Evolutionary conservation across 2,797 vertebrate species (phyloP).

Genomic region (Phalloptychus januarius): DNA sequence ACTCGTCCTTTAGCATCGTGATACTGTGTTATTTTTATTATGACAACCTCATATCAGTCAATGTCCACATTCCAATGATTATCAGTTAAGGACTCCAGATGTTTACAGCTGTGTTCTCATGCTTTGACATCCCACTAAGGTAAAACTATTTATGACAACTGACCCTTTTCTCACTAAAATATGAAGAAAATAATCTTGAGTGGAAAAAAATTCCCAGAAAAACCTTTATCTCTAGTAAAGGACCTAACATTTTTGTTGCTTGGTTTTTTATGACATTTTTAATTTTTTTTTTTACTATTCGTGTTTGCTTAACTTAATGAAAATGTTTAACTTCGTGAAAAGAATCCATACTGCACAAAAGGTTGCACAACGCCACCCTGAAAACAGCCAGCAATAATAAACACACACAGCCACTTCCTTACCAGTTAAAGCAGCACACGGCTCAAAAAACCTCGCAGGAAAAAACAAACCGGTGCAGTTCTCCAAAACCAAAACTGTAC

Average conservation of each 20-base stretch:
- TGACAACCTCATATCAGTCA: background rate
- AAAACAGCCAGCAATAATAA: slow-evolving; percentile 59
- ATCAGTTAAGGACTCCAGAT: background rate
- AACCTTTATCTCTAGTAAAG: slow-evolving; percentile 50
- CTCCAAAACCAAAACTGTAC: slow-evolving; percentile 28
- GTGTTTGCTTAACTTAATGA: background rate
- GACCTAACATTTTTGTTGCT: slow-evolving; percentile 44
- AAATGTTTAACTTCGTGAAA: background rate
- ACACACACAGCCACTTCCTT: slow-evolving; percentile 69
- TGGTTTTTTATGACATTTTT: slow-evolving; percentile 5
- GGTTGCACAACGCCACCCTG: slow-evolving; percentile 43
- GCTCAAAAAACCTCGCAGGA: slow-evolving; percentile 27
- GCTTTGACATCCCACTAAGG: background rate
- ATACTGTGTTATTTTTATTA: no score
- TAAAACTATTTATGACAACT: slow-evolving; percentile 1
- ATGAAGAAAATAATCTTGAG: slow-evolving; percentile 34
- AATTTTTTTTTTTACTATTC: background rate
- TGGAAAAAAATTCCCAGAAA: slow-evolving; percentile 49
- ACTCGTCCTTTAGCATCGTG: background rate
- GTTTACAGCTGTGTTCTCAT: background rate
- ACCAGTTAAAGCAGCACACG: slow-evolving; percentile 63
- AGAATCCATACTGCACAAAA: slow-evolving; percentile 1
- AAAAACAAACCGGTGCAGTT: slow-evolving; percentile 40
- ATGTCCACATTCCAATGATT: background rate
- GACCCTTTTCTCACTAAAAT: slow-evolving; percentile 2